A percentile compares a stretch with the other conserved stretches of the same genome.
Conservation (phyloP, 2,888 invertebrate species). For the Eubasilissa splendida region DNA sequence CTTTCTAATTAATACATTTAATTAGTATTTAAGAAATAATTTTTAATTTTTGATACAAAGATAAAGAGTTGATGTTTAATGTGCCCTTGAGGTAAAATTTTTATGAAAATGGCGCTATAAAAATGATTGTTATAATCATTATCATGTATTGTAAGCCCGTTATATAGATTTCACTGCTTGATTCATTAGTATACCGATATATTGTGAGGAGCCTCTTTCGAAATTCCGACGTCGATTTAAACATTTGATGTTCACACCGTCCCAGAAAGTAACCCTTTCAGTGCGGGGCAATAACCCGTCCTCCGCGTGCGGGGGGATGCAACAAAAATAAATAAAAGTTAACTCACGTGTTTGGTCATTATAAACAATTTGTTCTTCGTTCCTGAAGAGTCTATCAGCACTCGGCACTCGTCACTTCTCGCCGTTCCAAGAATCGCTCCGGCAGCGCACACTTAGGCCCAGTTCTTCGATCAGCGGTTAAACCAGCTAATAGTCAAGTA, state of each 20-base stretch:
- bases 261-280: constrained; percentile 8
- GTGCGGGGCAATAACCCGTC: constrained; percentile 2
- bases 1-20: too few species aligned
- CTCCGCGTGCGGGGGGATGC: background rate
- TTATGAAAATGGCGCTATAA: too few species aligned
- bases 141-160: too few species aligned
- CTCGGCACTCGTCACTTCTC: constrained; percentile 10
- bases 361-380: constrained; percentile 22
- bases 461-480: too few species aligned
- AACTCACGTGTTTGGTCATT: constrained; percentile 18
- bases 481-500: too few species aligned
- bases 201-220: background rate
- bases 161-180: too few species aligned
- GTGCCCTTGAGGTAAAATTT: too few species aligned
- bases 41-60: too few species aligned
- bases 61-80: too few species aligned
- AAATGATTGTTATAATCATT: too few species aligned
- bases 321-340: constrained; percentile 30
- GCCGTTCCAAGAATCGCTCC: constrained; percentile 2
- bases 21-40: too few species aligned
- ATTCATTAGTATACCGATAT: too few species aligned
- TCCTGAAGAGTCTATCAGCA: constrained; percentile 9
- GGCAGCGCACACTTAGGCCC: background rate
- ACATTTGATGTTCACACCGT: background rate
- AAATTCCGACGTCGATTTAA: background rate